Evolutionary conservation across 2,113 vertebrate genomes (phyloP), one percentile per base, ranked within the genome.

Genomic region (Otolemur garnettii): DNA sequence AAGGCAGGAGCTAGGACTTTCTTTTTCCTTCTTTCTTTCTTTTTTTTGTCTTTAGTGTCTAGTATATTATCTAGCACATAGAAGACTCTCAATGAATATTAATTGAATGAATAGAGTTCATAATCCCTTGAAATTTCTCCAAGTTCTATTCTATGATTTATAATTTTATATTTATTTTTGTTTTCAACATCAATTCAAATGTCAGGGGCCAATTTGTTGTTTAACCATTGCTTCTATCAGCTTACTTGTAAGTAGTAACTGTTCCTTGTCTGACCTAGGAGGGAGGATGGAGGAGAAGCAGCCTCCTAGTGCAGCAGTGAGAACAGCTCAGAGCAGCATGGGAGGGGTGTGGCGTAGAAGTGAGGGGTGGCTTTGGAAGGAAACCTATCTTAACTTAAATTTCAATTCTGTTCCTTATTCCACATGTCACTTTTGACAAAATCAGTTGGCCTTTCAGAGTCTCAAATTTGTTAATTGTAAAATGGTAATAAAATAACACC

Each of bases 351-450:
- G 53, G 24, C 4, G 1, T 28, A 19, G 14, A 30, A 42, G 26
- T 2, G 24, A 92, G 35, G 57, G 15, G 38, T 75, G 26, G 11
- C 55, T 93, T 60, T 64, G 38, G 30, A 82, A 26, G 57, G 75
- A 94, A 96, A 69, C 21, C 78, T 60, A 82, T 18, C 33, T 92
- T 77, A 84, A 12, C 53, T 90, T 96, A 87, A 89, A 90, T 86
- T 87, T 87, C 22, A 78, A 3, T n/a, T 91, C 28, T 82, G 13
- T 38, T 38, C 4, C 6, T 94, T 64, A 80, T 79, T 88, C 9
- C 55, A 45, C 38, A 11, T 91, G 69, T 94, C 59, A 93, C 42
- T 95, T 94, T 64, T 35, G 35, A 42, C 28, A 88, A 81, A 62
- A 5, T 96, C 83, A 89, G 26, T 12, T 92, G 69, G 60, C 19